Percentiles rank a stretch among this genome's conserved stretches.
Evolutionary conservation across 2,888 invertebrate genomes (phyloP).

Genomic region (Octonoba sinensis): DNA sequence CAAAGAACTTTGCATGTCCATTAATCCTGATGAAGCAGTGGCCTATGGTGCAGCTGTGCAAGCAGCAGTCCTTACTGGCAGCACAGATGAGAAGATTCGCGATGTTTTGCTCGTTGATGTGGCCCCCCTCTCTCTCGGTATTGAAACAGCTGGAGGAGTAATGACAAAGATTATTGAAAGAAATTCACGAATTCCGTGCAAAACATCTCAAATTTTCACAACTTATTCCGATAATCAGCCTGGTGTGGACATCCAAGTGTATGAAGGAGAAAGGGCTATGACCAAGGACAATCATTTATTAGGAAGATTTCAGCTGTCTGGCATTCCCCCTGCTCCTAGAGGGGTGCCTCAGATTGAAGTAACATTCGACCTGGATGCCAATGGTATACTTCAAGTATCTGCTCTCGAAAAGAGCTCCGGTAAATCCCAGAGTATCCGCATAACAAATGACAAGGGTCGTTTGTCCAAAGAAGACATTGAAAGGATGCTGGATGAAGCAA

Average conservation of each 20-base stretch:
- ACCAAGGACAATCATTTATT: constrained; percentile 90
- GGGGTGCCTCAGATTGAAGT: constrained; percentile 84
- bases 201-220: constrained; percentile 83
- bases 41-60: constrained; percentile 86
- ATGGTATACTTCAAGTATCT: too few relatives aligned
- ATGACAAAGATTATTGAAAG: too few relatives aligned
- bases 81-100: constrained; percentile 75
- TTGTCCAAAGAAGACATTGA: too few relatives aligned
- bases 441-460: too few relatives aligned
- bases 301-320: constrained; percentile 72
- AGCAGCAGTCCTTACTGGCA: constrained; percentile 77
- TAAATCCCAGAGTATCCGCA: too few relatives aligned
- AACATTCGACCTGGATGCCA: constrained; percentile 87
- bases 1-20: constrained; percentile 80
- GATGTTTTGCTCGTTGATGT: constrained; percentile 87
- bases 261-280: constrained; percentile 86
- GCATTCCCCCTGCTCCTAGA: constrained; percentile 87
- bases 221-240: constrained; percentile 94
- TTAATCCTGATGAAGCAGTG: constrained; percentile 85
- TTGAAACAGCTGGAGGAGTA: constrained; percentile 77
- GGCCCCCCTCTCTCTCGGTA: constrained; percentile 75
- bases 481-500: constrained; percentile 85
- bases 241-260: constrained; percentile 86
- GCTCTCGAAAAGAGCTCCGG: too few relatives aligned
- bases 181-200: too few relatives aligned